Conservation (phyloP, 1,140 invertebrate species). For the Solenopsis invicta region DNA sequence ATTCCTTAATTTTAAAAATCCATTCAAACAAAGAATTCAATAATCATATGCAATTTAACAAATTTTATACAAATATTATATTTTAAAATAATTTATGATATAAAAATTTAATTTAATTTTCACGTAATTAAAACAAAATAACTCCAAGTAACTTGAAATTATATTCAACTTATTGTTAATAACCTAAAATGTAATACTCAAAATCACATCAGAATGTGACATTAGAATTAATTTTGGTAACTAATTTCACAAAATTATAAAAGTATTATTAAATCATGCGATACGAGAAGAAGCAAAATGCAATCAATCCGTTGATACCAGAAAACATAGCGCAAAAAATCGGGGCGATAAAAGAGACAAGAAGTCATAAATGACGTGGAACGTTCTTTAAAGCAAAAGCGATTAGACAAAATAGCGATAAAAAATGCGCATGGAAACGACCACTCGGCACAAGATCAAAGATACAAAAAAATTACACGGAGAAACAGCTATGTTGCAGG, state of each 20-base stretch:
- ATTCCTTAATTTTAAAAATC: too few species aligned
- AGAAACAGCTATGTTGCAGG: slow-evolving; percentile 73
- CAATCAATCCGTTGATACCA: slow-evolving; percentile 42
- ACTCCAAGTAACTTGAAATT: slow-evolving; percentile 8
- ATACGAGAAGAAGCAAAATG: slow-evolving; percentile 76
- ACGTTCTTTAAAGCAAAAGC: slow-evolving; percentile 68
- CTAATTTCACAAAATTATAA: slow-evolving; percentile 21
- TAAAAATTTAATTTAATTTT: neutral
- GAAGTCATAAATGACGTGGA: slow-evolving; percentile 69
- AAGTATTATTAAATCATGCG: slow-evolving; percentile 12
- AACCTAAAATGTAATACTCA: slow-evolving; percentile 44
- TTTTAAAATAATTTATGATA: neutral
- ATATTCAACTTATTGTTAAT: slow-evolving; percentile 20
- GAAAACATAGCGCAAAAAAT: slow-evolving; percentile 68
- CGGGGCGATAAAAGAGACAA: slow-evolving; percentile 68
- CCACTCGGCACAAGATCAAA: slow-evolving; percentile 49
- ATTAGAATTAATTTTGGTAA: neutral
- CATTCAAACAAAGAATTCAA: too few species aligned
- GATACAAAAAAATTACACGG: slow-evolving; percentile 57
- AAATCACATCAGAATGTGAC: neutral
- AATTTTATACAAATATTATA: neutral
- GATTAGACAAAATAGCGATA: slow-evolving; percentile 66
- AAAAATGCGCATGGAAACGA: slow-evolving; percentile 67
- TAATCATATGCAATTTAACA: too few species aligned
- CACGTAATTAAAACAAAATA: slow-evolving; percentile 7